A percentile compares a stretch with the other conserved stretches of the same genome.
These are phyloP conservation scores for Zoanthus gigantus DNA, from an alignment of 92 coral and sea anemone species.

Conservation along the genomic window DNA sequence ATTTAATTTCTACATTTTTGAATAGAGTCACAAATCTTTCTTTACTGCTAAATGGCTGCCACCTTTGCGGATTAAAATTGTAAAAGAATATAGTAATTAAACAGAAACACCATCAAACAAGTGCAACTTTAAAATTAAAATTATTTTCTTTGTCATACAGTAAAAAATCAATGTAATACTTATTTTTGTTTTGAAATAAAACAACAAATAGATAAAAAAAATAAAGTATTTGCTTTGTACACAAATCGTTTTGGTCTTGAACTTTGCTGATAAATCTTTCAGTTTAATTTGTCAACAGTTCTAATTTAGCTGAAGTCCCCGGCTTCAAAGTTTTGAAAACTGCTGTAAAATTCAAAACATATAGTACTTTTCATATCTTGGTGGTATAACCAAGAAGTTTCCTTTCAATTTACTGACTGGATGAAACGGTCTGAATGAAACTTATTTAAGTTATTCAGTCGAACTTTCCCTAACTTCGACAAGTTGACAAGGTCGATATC, in stretches of 20 bases:
- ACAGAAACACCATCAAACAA: neutral
- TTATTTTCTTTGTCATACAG: neutral
- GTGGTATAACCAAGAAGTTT: neutral
- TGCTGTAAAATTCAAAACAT: neutral
- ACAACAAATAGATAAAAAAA: neutral
- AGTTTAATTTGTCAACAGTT: neutral
- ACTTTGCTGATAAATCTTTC: neutral
- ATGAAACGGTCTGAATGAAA: neutral
- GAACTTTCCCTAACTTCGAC: neutral
- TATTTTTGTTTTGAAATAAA: neutral
- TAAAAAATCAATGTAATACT: neutral
- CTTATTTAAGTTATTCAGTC: neutral
- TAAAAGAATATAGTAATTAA: neutral
- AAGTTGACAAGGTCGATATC: neutral
- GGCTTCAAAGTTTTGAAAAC: neutral
- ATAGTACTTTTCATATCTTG: neutral
- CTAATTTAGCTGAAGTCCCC: too few relatives aligned
- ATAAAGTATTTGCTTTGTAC: neutral
- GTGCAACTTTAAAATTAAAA: neutral
- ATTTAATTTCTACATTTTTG: neutral
- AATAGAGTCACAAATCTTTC: neutral
- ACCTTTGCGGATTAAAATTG: too few relatives aligned
- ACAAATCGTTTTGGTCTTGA: neutral
- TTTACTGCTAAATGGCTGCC: neutral
- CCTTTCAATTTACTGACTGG: neutral